Conservation (phyloP, 2,113 vertebrate genomes). For the Gavialis gangeticus region DNA sequence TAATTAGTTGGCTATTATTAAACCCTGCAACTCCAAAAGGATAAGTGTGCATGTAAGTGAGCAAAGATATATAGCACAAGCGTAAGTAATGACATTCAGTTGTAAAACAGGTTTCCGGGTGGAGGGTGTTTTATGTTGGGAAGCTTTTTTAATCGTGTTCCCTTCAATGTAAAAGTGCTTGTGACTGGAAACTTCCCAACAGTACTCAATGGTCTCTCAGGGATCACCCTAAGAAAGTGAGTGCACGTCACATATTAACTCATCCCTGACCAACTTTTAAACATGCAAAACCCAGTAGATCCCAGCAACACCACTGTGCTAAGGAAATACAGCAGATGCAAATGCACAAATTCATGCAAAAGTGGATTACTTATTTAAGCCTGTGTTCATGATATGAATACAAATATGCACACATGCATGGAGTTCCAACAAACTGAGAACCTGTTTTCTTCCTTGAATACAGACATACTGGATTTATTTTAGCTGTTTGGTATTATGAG, state of each 20-base stretch:
- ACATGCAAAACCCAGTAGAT: slow-evolving; percentile 43
- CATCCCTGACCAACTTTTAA: slow-evolving; percentile 13
- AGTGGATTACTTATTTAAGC: not conserved
- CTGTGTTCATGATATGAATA: not conserved
- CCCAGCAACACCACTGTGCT: slow-evolving; percentile 31
- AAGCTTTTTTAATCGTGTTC: not conserved
- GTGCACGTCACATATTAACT: slow-evolving; percentile 28
- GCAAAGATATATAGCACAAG: not conserved
- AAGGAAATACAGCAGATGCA: not conserved
- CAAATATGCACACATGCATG: slow-evolving; percentile 32
- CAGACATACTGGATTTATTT: not conserved
- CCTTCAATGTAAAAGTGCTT: not conserved
- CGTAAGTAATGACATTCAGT: not conserved
- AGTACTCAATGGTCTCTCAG: not conserved
- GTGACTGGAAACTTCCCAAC: not conserved
- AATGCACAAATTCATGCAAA: slow-evolving; percentile 52
- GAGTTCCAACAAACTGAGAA: not conserved
- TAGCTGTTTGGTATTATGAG: not conserved
- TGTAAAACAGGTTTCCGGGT: not conserved
- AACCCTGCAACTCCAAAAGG: not conserved
- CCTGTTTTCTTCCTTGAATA: slow-evolving; percentile 10
- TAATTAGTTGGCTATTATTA: not conserved
- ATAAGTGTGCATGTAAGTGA: not conserved
- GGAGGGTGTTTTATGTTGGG: not conserved
- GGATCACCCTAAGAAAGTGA: not conserved